These are phyloP conservation scores for Nothobranchius furzeri DNA, from an alignment of 2,113 vertebrate species.

Conservation along the genomic window DNA sequence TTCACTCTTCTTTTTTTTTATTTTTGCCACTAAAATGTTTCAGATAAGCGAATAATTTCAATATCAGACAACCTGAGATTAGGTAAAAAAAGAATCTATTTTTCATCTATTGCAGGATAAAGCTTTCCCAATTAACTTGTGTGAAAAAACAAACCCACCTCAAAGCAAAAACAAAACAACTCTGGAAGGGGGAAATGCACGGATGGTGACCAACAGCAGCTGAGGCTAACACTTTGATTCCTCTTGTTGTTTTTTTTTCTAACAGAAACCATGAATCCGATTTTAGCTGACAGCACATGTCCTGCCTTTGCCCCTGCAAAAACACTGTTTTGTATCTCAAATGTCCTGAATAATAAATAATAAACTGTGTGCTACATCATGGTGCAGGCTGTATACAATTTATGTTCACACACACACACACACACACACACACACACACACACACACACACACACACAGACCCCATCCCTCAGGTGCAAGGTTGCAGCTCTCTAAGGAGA, in stretches of 20 bases:
- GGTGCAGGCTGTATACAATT: neutral
- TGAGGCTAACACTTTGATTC: constrained; percentile 56
- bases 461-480: constrained; percentile 18
- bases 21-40: neutral
- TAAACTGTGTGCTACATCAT: constrained; percentile 12
- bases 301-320: constrained; percentile 32
- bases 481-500: constrained; percentile 52
- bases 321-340: constrained; percentile 56
- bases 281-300: too few relatives aligned
- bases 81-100: too few relatives aligned
- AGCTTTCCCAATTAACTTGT: too few relatives aligned
- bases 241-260: constrained; percentile 7
- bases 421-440: too few relatives aligned
- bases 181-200: neutral
- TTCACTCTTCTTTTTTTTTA: neutral
- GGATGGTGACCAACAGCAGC: neutral
- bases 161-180: neutral
- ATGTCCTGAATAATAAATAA: constrained; percentile 63
- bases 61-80: too few relatives aligned
- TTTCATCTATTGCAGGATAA: too few relatives aligned
- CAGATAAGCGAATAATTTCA: neutral
- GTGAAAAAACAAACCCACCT: neutral
- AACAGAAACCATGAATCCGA: too few relatives aligned
- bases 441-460: too few relatives aligned
- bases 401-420: too few relatives aligned